Evolutionary conservation across 2,888 invertebrate genomes (phyloP), one percentile per base, ranked within the genome.

Genomic region (Andrena camellia): DNA sequence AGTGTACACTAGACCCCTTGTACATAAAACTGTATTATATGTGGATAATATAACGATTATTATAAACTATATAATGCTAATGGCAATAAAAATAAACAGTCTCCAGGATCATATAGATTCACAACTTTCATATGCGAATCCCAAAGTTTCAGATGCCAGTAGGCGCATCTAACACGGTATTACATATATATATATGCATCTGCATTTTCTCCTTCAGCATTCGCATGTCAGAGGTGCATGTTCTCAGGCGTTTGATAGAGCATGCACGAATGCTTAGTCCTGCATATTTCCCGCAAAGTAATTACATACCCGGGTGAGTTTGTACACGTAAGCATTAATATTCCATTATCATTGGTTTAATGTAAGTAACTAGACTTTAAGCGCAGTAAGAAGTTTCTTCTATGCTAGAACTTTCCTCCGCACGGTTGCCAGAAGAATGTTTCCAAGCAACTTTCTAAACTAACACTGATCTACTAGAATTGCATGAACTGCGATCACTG

Each of bases 21-120:
- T 94, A 93, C 89, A 93, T 94, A 92, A 91, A 91, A 90, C 88
- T 93, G 94, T 94, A 93, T 93, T 89, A 94, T 94, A 94, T 94
- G 93, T 94, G 93, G 92, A 94, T 93, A 94, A 91, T 90, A 92
- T 90, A 87, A 90, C 88, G 85, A 91, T 92, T 90, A 90, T 91
- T 90, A 92, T 91, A 90, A 91, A 92, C 86, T 88, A 85, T 87
- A 90, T 90, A 88, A 90, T 86, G 90, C 89, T 91, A 91, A 92
- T 92, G 91, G 92, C 90, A 93, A 93, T 93, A 93, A 92, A 92
- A 88, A 92, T 90, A 90, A 91, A 88, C 80, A 86, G 90, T 92
- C 91, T 92, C 88, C 88, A 91, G 91, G 42, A 90, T 88, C 88
- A 89, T 83, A 86, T 90, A 86, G 85, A 85, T 69, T 82, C 63